Conservation (phyloP, 2,113 vertebrate genomes). For the Microtus pennsylvanicus region DNA sequence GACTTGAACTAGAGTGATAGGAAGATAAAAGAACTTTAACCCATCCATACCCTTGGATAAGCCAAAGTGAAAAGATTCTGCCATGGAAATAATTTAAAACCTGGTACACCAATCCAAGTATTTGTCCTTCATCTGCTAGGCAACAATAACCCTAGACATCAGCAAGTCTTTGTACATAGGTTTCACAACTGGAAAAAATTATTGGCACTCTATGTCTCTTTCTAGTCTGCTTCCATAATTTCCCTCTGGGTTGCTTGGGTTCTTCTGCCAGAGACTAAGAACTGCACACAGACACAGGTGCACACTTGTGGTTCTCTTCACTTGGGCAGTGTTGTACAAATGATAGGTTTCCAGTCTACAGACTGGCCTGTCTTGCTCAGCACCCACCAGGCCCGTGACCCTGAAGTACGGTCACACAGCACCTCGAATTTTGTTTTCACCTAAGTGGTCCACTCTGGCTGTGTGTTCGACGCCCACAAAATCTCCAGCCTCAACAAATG, state of each 20-base stretch:
- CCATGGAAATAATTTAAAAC: not conserved
- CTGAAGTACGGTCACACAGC: not conserved
- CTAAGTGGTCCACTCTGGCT: not conserved
- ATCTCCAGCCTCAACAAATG: not conserved
- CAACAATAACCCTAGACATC: not conserved
- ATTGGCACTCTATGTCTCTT: not conserved
- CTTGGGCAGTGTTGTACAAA: not conserved
- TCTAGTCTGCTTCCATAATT: not conserved
- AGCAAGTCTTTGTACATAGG: not conserved
- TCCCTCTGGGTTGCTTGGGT: not conserved
- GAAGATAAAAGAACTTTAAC: not conserved
- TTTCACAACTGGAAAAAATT: not conserved
- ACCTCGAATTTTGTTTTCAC: not conserved
- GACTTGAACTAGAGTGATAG: not conserved
- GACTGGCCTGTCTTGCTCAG: not conserved
- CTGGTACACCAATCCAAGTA: not conserved
- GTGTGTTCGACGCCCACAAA: not conserved
- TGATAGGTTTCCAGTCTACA: not conserved
- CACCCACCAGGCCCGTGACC: not conserved
- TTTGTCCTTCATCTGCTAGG: not conserved
- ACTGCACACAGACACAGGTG: not conserved
- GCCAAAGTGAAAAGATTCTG: not conserved
- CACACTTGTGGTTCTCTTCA: not conserved
- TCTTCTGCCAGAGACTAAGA: not conserved
- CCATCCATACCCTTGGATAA: not conserved